Base-by-base conservation (phyloP, 1,140 invertebrate genomes). In the Conopomorpha cramerella region DNA sequence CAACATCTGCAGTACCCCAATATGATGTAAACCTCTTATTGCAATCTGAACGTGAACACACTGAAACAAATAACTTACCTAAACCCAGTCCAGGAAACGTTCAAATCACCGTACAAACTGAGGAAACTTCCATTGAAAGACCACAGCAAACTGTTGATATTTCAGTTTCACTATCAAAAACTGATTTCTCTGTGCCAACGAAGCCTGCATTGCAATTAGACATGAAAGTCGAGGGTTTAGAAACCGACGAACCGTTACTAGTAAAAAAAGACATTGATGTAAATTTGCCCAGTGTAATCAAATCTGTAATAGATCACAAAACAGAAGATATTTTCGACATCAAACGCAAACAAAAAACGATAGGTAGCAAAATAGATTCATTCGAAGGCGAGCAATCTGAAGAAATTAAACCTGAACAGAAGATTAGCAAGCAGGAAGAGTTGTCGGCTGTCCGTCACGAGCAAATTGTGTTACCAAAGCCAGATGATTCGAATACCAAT, bases 201-300 rank as follows among this genome's bases (percentile, higher is more conserved):
- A 39, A 64, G 39, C 66, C 67, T 1, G 59, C 54, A 40, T 46
- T 71, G n/a, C 44, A 56, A 41, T 26, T 63, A 8, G 56, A 76
- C 28, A 31, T 71, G 2, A 65, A 57, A 43, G 39, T 67, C 36
- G 58, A 62, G 49, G 41, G 55, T 0, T 51, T 38, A 31, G 54
- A 58, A 34, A 34, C 34, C 1, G 26, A 40, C n/a, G 36, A 46
- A 26, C 48, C 62, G 3, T 30, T 34, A 1, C 8, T 66, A 30
- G 48, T 68, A 8, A 68, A 70, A 39, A 72, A 68, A 55, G 54
- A 70, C 35, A 45, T 72, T 19, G 39, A 51, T 37, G 49, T 61
- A 3, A 34, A 45, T 16, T 41, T 76, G 29, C 65, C 70, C 12
- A 44, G 44, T 42, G 51, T 57, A 34, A 34, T 68, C 2, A 54